A percentile compares a stretch with the other conserved stretches of the same genome.
phyloP scores from a whole-genome alignment of 2,113 vertebrate species.

The Corydoras sp. region DNA sequence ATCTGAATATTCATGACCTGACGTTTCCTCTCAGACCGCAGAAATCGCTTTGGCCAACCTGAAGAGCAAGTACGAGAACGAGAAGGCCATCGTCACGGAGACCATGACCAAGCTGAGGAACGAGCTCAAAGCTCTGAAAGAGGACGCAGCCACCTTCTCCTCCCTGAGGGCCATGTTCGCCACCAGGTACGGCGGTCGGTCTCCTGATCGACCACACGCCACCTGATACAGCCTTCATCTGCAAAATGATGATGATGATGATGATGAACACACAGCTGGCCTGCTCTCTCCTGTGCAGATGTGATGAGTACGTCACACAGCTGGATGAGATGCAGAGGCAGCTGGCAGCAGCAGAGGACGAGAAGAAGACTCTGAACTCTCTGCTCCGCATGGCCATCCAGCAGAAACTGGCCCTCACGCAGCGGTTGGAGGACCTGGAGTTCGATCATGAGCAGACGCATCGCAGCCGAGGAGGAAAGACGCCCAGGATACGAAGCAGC shows the following conservation, averaged over 20 bases:
- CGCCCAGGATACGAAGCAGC: constrained; percentile 86
- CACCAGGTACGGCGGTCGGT: constrained; percentile 71
- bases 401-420: constrained; percentile 95
- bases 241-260: too few species aligned
- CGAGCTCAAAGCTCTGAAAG: constrained; percentile 94
- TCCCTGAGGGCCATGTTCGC: constrained; percentile 98
- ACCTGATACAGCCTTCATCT: too few species aligned
- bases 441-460: constrained; percentile 94
- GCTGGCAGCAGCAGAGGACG: constrained; percentile 92
- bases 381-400: constrained; percentile 97
- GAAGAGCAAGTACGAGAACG: constrained; percentile 98
- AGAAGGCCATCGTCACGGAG: constrained; percentile 95
- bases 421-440: constrained; percentile 96
- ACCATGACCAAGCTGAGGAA: constrained; percentile 98
- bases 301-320: constrained; percentile 94
- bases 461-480: constrained; percentile 85
- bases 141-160: constrained; percentile 97
- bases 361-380: constrained; percentile 98
- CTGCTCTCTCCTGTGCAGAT: constrained; percentile 60
- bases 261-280: too few species aligned
- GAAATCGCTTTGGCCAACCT: constrained; percentile 91
- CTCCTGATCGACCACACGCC: too few species aligned
- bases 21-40: constrained; percentile 73
- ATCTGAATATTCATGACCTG: too few species aligned
- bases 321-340: constrained; percentile 98